Conservation (phyloP, 2,888 invertebrate genomes). For the Idaea biselata region DNA sequence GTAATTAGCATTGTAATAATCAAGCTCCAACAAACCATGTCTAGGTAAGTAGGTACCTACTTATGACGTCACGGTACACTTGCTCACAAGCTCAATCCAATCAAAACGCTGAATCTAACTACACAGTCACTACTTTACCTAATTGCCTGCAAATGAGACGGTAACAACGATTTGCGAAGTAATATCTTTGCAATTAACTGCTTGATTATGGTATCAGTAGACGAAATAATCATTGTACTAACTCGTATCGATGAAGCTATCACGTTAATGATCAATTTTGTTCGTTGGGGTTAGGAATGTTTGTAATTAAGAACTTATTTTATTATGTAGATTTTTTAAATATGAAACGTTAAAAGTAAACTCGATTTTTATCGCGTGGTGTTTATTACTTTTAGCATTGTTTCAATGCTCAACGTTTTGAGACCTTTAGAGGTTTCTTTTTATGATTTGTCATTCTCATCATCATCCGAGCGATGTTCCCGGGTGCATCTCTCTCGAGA, state of each 20-base stretch:
- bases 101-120: slow-evolving; percentile 8
- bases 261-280: neutral
- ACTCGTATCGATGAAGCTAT: slow-evolving; percentile 2
- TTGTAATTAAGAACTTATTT: too few species aligned
- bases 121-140: slow-evolving; percentile 12
- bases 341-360: too few species aligned
- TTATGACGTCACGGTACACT: slow-evolving; percentile 25
- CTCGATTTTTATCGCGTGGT: too few species aligned
- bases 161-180: neutral
- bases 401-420: too few species aligned
- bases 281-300: too few species aligned
- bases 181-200: neutral
- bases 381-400: too few species aligned
- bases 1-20: neutral
- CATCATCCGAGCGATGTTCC: too few species aligned
- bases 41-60: slow-evolving; percentile 11
- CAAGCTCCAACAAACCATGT: slow-evolving; percentile 22
- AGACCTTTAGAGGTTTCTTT: too few species aligned
- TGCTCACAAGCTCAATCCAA: slow-evolving; percentile 13
- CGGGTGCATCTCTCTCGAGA: too few species aligned
- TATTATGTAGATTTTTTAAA: too few species aligned
- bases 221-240: too few species aligned
- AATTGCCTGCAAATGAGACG: slow-evolving; percentile 22
- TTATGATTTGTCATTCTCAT: too few species aligned
- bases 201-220: slow-evolving; percentile 4